Percentiles rank a stretch among this genome's conserved stretches.
Conservation (phyloP, 2,888 invertebrate genomes). For the Pandemis corylana region DNA sequence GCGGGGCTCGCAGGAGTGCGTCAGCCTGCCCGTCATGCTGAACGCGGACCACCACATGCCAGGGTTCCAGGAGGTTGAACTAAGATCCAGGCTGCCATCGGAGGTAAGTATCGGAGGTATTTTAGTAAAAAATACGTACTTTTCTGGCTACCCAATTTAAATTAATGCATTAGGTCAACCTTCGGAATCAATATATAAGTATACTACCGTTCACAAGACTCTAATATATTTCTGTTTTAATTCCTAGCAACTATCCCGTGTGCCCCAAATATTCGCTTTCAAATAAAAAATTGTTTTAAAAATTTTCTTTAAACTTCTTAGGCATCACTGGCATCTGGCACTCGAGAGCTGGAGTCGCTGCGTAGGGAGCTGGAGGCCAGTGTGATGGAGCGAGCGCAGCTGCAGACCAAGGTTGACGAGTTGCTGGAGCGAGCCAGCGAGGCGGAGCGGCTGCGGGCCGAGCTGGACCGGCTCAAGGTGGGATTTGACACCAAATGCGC, state of each 20-base stretch:
- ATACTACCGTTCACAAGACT: too few species aligned
- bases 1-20: constrained; percentile 77
- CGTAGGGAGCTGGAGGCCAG: constrained; percentile 87
- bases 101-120: constrained; percentile 61
- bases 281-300: too few species aligned
- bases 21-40: constrained; percentile 79
- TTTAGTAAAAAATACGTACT: neutral
- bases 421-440: constrained; percentile 88
- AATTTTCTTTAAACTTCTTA: constrained; percentile 46
- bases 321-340: constrained; percentile 77
- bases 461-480: constrained; percentile 89
- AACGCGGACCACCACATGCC: constrained; percentile 77
- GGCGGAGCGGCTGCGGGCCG: constrained; percentile 87
- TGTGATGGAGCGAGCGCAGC: constrained; percentile 86
- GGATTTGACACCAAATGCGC: constrained; percentile 23
- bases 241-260: neutral
- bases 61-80: constrained; percentile 79
- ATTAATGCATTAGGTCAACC: neutral
- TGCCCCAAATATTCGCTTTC: neutral
- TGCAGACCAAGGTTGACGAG: constrained; percentile 86
- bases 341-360: constrained; percentile 87
- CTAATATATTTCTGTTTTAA: neutral
- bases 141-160: neutral
- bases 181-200: too few species aligned
- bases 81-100: constrained; percentile 75